These are phyloP conservation scores for Torymus tubicola DNA, from an alignment of 2,888 invertebrate species.

Conservation along the genomic window DNA sequence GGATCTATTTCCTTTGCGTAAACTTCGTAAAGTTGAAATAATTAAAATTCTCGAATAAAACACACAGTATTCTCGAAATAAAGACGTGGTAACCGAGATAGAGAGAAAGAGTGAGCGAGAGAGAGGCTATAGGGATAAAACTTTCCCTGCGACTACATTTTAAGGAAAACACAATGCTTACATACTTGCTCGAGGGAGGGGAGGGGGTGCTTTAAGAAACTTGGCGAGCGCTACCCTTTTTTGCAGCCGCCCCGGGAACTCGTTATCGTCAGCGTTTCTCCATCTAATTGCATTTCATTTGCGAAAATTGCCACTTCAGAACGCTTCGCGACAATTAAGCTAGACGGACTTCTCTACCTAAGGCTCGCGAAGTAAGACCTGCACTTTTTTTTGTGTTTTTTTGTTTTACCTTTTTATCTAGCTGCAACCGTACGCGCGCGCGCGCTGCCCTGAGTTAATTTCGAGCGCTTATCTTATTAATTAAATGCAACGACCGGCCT, in stretches of 20 bases:
- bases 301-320: constrained; percentile 30
- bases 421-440: too few relatives aligned
- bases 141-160: background rate
- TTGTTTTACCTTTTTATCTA: too few relatives aligned
- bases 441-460: too few relatives aligned
- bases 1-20: too few relatives aligned
- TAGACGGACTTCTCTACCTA: too few relatives aligned
- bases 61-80: too few relatives aligned
- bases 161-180: constrained; percentile 14
- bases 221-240: constrained; percentile 3
- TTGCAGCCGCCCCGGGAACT: background rate
- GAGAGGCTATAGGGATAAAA: background rate
- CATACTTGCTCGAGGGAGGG: too few relatives aligned
- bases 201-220: background rate
- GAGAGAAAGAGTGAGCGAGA: background rate
- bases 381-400: background rate
- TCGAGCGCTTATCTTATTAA: constrained; percentile 9
- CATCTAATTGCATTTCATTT: constrained; percentile 37
- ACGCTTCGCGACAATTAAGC: constrained; percentile 25
- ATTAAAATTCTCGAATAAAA: too few relatives aligned
- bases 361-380: too few relatives aligned
- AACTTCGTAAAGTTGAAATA: too few relatives aligned
- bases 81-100: too few relatives aligned
- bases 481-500: background rate
- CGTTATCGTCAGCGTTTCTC: constrained; percentile 28